Evolutionary conservation across 1,140 invertebrate genomes (phyloP), one percentile per base, ranked within the genome.

Genomic region (Hypsibius dujardini): DNA sequence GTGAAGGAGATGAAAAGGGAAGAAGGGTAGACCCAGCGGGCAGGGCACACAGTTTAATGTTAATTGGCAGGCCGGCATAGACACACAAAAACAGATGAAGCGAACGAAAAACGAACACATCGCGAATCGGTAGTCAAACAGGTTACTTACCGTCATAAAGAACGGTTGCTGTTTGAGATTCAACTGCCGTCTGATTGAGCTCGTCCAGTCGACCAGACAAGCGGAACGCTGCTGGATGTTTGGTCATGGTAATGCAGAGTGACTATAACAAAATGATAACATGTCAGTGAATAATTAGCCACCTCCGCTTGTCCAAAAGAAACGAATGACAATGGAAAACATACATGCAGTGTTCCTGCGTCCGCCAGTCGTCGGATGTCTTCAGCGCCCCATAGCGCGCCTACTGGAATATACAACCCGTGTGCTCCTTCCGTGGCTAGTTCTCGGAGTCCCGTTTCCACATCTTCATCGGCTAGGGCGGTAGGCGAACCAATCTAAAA

Each of bases 301-400:
- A 72, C 12, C 7, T 72, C 46, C 42, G 56, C 28, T 47, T 56
- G 40, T 15, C 59, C 28, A 28, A 28, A 28, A 28, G 28, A 28
- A 28, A 28, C 28, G 28, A 28, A 28, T 28, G 28, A 28, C 28
- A 28, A 28, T 28, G 28, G 28, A 28, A 28, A 28, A 59, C 72
- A 74, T 75, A 82, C 84, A 76, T 82, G 79, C 69, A 86, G 76
- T n/a, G 79, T 82, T 60, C 81, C 81, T 59, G 79, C 73, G 72
- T 84, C 81, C 28, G 85, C 83, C 84, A 86, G 85, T 76, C 83
- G 81, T 76, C 77, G 74, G n/a, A 86, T 83, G 75, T 86, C 85
- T 73, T 84, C 81, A 2, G 79, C 82, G 47, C 85, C 85, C 85
- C 85, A 86, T 70, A 86, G 80, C 15, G 85, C 85, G 47, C 85